A percentile compares a stretch with the other conserved stretches of the same genome.
These are phyloP conservation scores for Uria lomvia DNA, from an alignment of 2,113 vertebrate species.

Conservation along the genomic window DNA sequence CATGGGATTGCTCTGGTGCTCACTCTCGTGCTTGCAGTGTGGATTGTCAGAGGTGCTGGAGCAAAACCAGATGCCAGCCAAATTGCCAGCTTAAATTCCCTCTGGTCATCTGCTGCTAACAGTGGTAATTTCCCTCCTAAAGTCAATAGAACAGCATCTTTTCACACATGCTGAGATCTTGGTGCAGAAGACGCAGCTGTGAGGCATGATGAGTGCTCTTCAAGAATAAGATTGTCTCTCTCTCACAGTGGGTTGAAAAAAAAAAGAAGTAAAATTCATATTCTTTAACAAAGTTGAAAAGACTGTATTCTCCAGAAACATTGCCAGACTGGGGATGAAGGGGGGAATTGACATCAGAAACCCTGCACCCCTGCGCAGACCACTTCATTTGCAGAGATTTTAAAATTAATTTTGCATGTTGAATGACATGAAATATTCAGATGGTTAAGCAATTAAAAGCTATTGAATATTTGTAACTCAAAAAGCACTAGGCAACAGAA, in stretches of 20 bases:
- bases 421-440: neutral
- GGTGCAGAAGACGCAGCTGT: neutral
- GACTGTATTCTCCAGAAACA: neutral
- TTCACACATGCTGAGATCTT: neutral
- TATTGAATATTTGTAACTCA: neutral
- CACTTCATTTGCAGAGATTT: neutral
- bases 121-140: neutral
- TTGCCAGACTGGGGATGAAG: neutral
- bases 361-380: neutral
- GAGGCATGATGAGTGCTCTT: neutral
- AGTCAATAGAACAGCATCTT: neutral
- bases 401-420: neutral
- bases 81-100: neutral
- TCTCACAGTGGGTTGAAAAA: neutral
- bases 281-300: neutral
- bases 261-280: neutral
- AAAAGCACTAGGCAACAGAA: neutral
- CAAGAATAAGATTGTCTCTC: neutral
- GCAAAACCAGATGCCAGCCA: neutral
- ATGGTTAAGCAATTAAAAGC: constrained; percentile 11
- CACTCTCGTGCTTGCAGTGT: neutral
- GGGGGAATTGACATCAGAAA: neutral
- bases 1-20: neutral
- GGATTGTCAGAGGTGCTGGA: neutral
- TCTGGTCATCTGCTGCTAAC: neutral